Evolutionary conservation across 1,140 invertebrate genomes (phyloP).

Genomic region (Acarapis woodi): DNA sequence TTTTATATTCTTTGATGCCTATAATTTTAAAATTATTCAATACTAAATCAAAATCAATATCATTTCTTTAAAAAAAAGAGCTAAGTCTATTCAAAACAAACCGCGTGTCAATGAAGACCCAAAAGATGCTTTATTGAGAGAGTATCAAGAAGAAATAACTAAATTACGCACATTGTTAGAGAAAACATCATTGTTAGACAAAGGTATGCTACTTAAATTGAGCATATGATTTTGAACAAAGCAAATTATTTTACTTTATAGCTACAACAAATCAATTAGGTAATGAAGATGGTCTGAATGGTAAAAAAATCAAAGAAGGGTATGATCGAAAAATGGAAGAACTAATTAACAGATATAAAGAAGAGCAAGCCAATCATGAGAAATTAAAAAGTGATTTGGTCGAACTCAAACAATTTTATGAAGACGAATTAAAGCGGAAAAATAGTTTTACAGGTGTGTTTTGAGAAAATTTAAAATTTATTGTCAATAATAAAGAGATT

Average conservation of each 20-base stretch:
- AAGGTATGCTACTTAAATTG: too few species aligned
- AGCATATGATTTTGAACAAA: too few species aligned
- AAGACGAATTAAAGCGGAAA: constrained; percentile 19
- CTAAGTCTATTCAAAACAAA: constrained; percentile 76
- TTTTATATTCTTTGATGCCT: too few species aligned
- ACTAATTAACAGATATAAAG: constrained; percentile 24
- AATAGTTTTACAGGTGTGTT: background rate
- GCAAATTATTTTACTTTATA: background rate
- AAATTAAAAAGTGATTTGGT: constrained; percentile 27
- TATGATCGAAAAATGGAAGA: constrained; percentile 24
- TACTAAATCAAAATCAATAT: too few species aligned
- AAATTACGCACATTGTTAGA: constrained; percentile 34
- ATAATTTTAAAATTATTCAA: too few species aligned
- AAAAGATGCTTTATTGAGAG: constrained; percentile 54
- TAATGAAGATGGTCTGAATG: background rate
- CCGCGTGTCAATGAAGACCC: constrained; percentile 77
- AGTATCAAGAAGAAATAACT: constrained; percentile 62
- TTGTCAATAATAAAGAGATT: background rate
- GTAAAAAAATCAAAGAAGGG: constrained; percentile 15
- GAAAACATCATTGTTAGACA: too few species aligned
- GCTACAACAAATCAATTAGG: constrained; percentile 1
- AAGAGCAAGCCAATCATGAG: constrained; percentile 26
- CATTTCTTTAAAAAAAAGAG: too few species aligned
- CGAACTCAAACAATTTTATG: constrained; percentile 25
- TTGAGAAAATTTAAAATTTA: too few species aligned